Base-by-base conservation (phyloP, 2,888 invertebrate genomes). In the Pollenia angustigena region DNA sequence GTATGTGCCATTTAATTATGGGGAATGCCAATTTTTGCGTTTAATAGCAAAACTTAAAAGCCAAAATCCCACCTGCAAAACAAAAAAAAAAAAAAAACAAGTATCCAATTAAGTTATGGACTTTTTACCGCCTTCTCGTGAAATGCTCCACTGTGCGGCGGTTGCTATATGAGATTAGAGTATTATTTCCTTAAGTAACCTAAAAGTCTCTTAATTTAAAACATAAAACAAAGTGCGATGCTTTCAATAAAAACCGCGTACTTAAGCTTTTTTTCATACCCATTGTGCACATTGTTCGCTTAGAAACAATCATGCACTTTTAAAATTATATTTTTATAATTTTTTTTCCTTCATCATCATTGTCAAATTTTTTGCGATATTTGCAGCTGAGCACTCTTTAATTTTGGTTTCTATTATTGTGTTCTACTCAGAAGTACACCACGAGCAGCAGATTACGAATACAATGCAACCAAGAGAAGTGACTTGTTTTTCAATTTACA, bases 401-500 rank as follows among this genome's bases (percentile, higher is more conserved):
- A 90, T 89, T 90, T 90, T 91, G 89, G 89, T 90, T 90, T 69
- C 69, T 23, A 82, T 82, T 82, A 69, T 75, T 60, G 23, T 16
- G 40, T 68, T 18, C 48, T 7, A 52, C 52, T 64, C 48, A 12
- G 0, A 1, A 81, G 32, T 32, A 62, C 32, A 46, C 8, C 40
- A 64, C 8, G 12, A 54, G 23, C 4, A 54, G n/a, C 23, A 16
- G n/a, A 54, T 10, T 42, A 50, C 11, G 16, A 74, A 32, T 10
- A 9, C 23, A 60, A 32, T 40, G 32, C n/a, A 75, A 42, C 16
- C 62, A 23, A 46, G 10, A 16, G 56, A 56, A 72, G 54, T 40
- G 11, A 74, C 64, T 72, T 74, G 72, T 72, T 76, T 76, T 64
- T 14, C 76, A 56, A 71, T 71, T 75, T 71, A 64, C 44, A 71